These are phyloP conservation scores for Macaria liturata DNA, from an alignment of 2,888 invertebrate genomes.

Conservation along the genomic window DNA sequence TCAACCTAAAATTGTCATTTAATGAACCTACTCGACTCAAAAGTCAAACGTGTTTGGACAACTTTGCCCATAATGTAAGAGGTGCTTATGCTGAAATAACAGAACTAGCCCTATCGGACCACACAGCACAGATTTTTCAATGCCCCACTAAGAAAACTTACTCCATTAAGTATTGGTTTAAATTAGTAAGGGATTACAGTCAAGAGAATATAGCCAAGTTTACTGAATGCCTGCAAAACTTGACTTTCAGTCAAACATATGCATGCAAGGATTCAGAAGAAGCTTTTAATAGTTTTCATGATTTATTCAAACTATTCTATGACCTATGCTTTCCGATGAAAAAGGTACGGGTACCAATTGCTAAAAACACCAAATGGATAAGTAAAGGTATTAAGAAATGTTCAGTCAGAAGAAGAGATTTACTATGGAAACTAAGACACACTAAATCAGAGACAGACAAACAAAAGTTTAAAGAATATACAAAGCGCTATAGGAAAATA, in stretches of 20 bases:
- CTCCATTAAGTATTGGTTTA: neutral
- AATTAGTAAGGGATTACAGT: neutral
- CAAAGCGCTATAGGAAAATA: too few relatives aligned
- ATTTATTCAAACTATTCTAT: neutral
- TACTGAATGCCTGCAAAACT: too few relatives aligned
- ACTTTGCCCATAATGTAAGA: neutral
- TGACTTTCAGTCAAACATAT: neutral
- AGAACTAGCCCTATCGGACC: neutral
- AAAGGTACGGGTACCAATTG: neutral
- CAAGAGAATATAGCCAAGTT: neutral
- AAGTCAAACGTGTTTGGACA: neutral
- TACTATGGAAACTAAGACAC: neutral
- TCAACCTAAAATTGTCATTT: too few relatives aligned
- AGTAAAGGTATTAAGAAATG: neutral
- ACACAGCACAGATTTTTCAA: neutral
- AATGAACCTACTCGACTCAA: neutral
- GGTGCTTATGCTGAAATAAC: neutral
- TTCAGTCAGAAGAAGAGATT: neutral
- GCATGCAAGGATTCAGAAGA: neutral
- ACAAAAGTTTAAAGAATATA: neutral
- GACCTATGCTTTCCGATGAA: neutral
- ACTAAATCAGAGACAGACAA: neutral
- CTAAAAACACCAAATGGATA: neutral
- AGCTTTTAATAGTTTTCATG: neutral
- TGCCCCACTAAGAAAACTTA: neutral